Percentiles rank a stretch among this genome's conserved stretches.
Evolutionary conservation across 2,797 vertebrate species (phyloP).

Genomic region (Sphaeramia orbicularis): DNA sequence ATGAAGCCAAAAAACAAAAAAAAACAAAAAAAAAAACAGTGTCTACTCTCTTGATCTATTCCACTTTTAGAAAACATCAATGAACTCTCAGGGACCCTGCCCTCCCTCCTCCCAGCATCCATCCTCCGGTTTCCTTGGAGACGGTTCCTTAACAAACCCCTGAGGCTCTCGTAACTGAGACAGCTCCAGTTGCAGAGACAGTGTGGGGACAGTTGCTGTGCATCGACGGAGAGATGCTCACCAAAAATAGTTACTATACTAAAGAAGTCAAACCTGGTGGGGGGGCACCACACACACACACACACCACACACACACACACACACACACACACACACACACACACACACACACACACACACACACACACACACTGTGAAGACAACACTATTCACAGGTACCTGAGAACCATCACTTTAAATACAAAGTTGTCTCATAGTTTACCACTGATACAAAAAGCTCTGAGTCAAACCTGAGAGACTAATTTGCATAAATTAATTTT

Average conservation of each 20-base stretch:
- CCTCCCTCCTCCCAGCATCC: slow-evolving; percentile 2
- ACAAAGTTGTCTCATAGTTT: slow-evolving; percentile 25
- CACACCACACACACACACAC: slow-evolving; percentile 10
- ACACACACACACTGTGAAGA: not conserved
- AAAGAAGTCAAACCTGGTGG: slow-evolving; percentile 19
- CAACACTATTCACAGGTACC: not conserved
- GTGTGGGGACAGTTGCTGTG: slow-evolving; percentile 32
- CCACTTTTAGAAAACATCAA: slow-evolving; percentile 39
- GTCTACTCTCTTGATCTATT: slow-evolving; percentile 18
- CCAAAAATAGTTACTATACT: slow-evolving; percentile 51
- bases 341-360: slow-evolving; percentile 14
- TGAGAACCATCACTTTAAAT: slow-evolving; percentile 9
- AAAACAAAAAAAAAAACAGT: not conserved
- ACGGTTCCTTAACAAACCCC: slow-evolving; percentile 51
- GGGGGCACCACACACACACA: slow-evolving; percentile 10
- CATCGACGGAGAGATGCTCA: slow-evolving; percentile 31
- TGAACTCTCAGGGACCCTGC: slow-evolving; percentile 31
- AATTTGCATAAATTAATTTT: slow-evolving; percentile 43
- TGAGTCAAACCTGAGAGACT: slow-evolving; percentile 33
- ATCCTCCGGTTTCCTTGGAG: slow-evolving; percentile 36
- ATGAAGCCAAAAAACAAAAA: no score
- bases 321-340: slow-evolving; percentile 16
- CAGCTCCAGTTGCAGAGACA: slow-evolving; percentile 38
- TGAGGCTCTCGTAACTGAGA: slow-evolving; percentile 22
- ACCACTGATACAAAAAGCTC: slow-evolving; percentile 19